These are phyloP conservation scores for Andrena bucephala DNA, from an alignment of 2,888 invertebrate genomes.

Conservation along the genomic window DNA sequence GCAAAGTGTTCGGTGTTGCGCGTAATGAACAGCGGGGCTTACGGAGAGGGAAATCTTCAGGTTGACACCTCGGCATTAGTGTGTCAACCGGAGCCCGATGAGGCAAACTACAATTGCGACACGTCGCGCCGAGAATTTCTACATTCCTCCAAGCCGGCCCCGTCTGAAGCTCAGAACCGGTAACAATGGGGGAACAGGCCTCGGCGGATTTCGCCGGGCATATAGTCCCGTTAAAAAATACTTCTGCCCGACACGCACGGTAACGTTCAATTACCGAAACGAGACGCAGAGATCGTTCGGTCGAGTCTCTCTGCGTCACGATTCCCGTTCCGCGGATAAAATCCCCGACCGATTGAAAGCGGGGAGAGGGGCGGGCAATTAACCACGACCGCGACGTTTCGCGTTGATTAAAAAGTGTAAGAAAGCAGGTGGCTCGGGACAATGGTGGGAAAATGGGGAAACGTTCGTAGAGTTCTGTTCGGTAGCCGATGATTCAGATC, in stretches of 20 bases:
- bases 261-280: conserved; percentile 35
- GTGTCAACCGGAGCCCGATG: conserved; percentile 44
- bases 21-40: conserved; percentile 1
- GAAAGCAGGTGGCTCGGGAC: too few relatives aligned
- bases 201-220: not conserved
- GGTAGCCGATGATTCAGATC: not conserved
- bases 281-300: conserved; percentile 21
- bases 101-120: conserved; percentile 49
- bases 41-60: conserved; percentile 2
- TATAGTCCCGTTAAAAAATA: not conserved
- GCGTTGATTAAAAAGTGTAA: conserved; percentile 2
- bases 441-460: too few relatives aligned
- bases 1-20: conserved; percentile 28
- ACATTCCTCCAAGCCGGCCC: conserved; percentile 34
- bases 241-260: not conserved
- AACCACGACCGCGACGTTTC: conserved; percentile 46
- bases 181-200: conserved; percentile 45
- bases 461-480: too few relatives aligned
- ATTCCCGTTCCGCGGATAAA: conserved; percentile 58
- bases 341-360: conserved; percentile 30
- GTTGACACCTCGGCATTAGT: conserved; percentile 47
- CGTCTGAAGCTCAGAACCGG: conserved; percentile 4
- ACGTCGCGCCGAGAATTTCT: conserved; percentile 39
- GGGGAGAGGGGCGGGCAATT: conserved; percentile 57
- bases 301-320: conserved; percentile 44